A percentile compares a stretch with the other conserved stretches of the same genome.
Conservation (phyloP, 23 tunicate species). For the Halocynthia roretzi region DNA sequence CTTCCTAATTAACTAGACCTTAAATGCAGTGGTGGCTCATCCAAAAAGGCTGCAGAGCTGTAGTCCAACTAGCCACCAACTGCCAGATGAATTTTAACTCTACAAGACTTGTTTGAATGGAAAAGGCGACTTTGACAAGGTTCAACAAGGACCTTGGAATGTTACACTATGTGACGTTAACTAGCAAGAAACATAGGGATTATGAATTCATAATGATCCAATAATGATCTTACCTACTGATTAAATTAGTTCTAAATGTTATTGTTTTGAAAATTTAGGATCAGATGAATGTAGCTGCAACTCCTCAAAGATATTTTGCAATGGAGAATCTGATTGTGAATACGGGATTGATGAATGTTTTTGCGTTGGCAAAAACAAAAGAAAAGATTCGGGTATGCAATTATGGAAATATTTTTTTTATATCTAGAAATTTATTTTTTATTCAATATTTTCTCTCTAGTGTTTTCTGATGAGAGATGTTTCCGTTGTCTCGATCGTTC, state of each 20-base stretch:
- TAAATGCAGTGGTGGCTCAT: too few relatives aligned
- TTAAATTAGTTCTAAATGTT: neutral
- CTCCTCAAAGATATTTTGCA: neutral
- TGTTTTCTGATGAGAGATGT: constrained; percentile 22
- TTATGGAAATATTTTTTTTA: neutral
- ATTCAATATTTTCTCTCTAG: neutral
- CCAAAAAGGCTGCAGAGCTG: too few relatives aligned
- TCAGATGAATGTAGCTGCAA: constrained; percentile 13
- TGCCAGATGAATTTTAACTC: too few relatives aligned
- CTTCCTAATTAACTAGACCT: too few relatives aligned
- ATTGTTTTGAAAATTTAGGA: neutral
- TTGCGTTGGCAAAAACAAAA: neutral
- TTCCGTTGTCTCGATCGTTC: constrained; percentile 14
- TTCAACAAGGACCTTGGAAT: too few relatives aligned
- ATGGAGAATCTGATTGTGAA: constrained; percentile 2
- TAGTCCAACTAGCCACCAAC: too few relatives aligned
- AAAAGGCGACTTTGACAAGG: too few relatives aligned
- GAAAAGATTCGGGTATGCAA: neutral
- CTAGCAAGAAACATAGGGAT: neutral
- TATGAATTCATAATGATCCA: too few relatives aligned
- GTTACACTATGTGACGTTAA: neutral
- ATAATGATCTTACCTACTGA: neutral
- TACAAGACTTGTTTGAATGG: too few relatives aligned
- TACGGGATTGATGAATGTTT: constrained; percentile 12
- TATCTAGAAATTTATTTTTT: neutral